Percentiles rank a stretch among this genome's conserved stretches.
Conservation (phyloP, 2,113 vertebrate genomes). For the Apodemus speciosus region DNA sequence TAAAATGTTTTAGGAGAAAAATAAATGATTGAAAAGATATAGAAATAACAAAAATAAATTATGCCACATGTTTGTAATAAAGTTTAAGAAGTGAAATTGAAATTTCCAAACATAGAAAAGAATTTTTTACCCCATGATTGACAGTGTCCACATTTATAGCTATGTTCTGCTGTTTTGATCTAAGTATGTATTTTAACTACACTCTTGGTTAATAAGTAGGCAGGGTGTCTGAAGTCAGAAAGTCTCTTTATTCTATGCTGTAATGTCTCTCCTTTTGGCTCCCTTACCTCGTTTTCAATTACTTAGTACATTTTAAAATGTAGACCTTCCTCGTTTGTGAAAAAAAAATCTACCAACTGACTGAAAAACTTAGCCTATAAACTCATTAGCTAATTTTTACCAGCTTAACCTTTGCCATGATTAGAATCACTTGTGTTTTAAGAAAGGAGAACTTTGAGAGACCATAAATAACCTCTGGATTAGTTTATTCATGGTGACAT, state of each 20-base stretch:
- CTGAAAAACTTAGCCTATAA: conserved; percentile 15
- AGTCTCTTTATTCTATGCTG: neutral
- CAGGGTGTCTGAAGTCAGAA: neutral
- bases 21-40: conserved; percentile 19
- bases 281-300: neutral
- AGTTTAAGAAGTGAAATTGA: conserved; percentile 13
- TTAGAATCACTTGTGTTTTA: neutral
- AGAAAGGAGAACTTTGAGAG: conserved; percentile 17
- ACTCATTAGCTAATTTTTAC: conserved; percentile 19
- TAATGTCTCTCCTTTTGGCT: neutral
- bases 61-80: neutral
- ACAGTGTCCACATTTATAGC: neutral
- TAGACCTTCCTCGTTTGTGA: conserved; percentile 5
- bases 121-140: neutral
- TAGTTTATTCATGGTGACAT: conserved; percentile 24
- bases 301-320: neutral
- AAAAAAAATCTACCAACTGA: neutral
- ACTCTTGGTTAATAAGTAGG: neutral
- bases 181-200: neutral
- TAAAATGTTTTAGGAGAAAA: neutral
- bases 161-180: neutral
- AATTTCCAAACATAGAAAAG: neutral
- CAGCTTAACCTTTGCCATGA: neutral
- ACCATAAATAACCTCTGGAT: neutral
- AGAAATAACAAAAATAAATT: neutral